Evolutionary conservation across 2,113 vertebrate species (phyloP), one percentile per base, ranked within the genome.

Genomic region (Anolis carolinensis): DNA sequence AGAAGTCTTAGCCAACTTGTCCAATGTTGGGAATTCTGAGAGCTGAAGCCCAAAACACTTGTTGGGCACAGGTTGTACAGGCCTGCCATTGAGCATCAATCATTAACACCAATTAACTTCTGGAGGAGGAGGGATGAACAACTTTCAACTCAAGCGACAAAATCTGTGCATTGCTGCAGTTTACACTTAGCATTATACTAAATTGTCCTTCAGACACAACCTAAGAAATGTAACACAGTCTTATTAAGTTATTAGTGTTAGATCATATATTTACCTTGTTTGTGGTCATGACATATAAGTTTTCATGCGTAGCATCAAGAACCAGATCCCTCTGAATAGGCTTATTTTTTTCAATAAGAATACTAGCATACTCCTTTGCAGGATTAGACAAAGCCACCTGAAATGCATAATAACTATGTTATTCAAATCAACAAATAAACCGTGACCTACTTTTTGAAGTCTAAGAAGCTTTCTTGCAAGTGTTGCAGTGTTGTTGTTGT

Each of bases 271-370:
- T 0, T 94, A 99, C 99, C 98, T 98, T 98, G 87, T 96, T 96
- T 92, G 97, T 96, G 0, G 97, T 98, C 97, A 98, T 97, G 93
- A 98, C 95, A 0, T 99, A 99, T 10, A 99, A 89, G 89, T 97
- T 95, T 70, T 96, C 93, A 84, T 92, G 94, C 44, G 90, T 88
- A 65, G 89, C 90, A 23, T 98, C 97, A 67, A 99, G 96, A 74
- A 97, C 96, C 72, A 99, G 95, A 88, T 98, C 97, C 90, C 95
- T 98, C 95, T 98, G 98, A 91, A 99, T 95, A 0, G 91, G 90
- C 88, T 95, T 97, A 88, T 96, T 95, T 79, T 89, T 92, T 36
- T 97, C 97, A 39, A 96, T 95, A 0, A 80, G 81, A 82, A 95
- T 84, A 32, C 95, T 96, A 23, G 95, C 95, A 11, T 99, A 99